These are phyloP conservation scores for Limnephilus marmoratus DNA, from an alignment of 2,888 invertebrate genomes.

Conservation along the genomic window DNA sequence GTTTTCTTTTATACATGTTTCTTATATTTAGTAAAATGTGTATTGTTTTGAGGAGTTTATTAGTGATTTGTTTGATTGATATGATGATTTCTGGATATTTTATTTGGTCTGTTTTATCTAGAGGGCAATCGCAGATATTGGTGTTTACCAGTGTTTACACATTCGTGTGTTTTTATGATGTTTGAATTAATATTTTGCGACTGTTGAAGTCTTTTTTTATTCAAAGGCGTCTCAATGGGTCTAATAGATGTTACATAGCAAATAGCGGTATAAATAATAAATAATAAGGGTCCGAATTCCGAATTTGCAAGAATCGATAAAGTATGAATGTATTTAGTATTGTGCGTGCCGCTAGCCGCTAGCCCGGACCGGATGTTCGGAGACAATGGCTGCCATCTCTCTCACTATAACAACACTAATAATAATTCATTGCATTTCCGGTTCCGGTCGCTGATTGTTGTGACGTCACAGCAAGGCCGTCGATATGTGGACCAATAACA, in stretches of 20 bases:
- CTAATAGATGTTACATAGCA: not conserved
- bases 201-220: too few relatives aligned
- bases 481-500: not conserved
- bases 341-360: not conserved
- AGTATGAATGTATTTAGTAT: not conserved
- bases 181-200: too few relatives aligned
- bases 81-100: too few relatives aligned
- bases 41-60: too few relatives aligned
- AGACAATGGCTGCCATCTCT: not conserved
- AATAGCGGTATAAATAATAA: not conserved
- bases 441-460: not conserved
- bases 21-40: too few relatives aligned
- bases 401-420: not conserved
- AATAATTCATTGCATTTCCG: not conserved
- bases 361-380: slow-evolving; percentile 9
- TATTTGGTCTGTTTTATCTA: too few relatives aligned
- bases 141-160: too few relatives aligned
- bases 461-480: not conserved
- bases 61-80: too few relatives aligned
- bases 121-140: too few relatives aligned
- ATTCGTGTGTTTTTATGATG: too few relatives aligned
- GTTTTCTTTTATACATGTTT: too few relatives aligned
- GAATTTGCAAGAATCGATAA: not conserved
- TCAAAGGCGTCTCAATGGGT: too few relatives aligned
- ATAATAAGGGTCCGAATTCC: not conserved